phyloP scores from a whole-genome alignment of 2,797 vertebrate genomes.

The Neostethus bicornis region DNA sequence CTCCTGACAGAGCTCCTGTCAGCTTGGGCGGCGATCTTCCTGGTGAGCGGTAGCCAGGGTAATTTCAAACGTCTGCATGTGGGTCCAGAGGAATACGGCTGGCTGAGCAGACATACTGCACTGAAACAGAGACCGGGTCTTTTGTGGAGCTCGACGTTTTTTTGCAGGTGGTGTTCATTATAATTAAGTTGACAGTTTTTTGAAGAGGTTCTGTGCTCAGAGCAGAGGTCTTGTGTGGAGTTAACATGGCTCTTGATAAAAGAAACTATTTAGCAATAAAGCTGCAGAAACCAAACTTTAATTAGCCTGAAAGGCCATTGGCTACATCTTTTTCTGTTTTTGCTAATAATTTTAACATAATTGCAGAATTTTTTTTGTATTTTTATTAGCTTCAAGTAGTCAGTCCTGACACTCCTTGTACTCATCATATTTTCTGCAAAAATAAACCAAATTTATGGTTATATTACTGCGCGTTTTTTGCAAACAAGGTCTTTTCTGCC shows the following conservation, averaged over 20 bases:
- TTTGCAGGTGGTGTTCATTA: constrained; percentile 21
- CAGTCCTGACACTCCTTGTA: too few species aligned
- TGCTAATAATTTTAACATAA: constrained; percentile 3
- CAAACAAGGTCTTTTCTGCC: constrained; percentile 8
- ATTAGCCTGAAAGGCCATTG: neutral
- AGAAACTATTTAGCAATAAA: neutral
- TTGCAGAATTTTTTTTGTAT: neutral
- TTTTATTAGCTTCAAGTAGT: neutral
- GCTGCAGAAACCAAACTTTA: neutral
- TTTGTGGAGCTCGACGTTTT: constrained; percentile 22
- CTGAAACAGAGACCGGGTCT: constrained; percentile 12
- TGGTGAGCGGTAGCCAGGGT: constrained; percentile 13
- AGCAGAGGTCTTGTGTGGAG: constrained; percentile 4
- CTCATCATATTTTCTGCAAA: neutral
- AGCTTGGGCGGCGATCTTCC: constrained; percentile 23
- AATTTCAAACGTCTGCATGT: constrained; percentile 31
- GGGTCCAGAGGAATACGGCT: constrained; percentile 23
- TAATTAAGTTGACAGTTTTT: constrained; percentile 15
- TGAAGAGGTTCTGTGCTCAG: constrained; percentile 4
- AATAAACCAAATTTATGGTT: neutral
- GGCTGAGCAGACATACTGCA: constrained; percentile 19
- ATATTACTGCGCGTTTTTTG: neutral
- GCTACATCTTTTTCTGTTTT: constrained; percentile 1
- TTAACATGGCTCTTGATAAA: neutral
- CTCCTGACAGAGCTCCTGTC: constrained; percentile 42